Conservation (phyloP, 1,140 invertebrate species). For the Heterodera schachtii region DNA sequence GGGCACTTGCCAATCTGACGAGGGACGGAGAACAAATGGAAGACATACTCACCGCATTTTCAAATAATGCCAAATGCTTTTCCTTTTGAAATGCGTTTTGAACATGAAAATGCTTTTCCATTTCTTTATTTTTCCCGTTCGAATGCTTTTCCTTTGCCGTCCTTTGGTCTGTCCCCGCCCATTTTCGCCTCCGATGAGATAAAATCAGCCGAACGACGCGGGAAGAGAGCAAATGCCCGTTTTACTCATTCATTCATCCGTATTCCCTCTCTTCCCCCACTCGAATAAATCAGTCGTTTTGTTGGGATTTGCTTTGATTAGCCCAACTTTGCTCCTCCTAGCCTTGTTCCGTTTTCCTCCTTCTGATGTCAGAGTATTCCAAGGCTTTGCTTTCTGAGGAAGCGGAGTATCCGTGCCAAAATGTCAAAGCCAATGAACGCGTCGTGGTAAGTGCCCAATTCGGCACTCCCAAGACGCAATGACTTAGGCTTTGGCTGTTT, state of each 20-base stretch:
- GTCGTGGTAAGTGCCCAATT: neutral
- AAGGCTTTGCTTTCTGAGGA: neutral
- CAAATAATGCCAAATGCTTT: neutral
- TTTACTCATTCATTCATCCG: too few species aligned
- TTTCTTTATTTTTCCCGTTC: too few species aligned
- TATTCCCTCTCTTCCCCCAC: too few species aligned
- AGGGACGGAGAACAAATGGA: neutral
- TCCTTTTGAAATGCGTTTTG: neutral
- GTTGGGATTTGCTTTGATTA: neutral
- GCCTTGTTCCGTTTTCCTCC: neutral
- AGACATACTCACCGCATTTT: neutral
- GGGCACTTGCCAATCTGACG: constrained; percentile 38
- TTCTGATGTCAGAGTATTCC: neutral
- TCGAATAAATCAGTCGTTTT: neutral
- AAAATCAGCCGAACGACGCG: too few species aligned
- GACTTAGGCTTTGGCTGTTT: neutral
- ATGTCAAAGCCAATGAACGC: neutral
- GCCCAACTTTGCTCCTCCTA: too few species aligned
- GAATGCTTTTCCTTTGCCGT: too few species aligned
- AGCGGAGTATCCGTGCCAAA: neutral
- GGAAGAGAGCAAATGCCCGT: too few species aligned
- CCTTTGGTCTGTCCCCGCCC: too few species aligned
- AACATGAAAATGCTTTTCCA: neutral
- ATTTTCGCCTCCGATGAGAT: too few species aligned
- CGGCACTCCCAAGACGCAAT: neutral